These are phyloP conservation scores for Callyntrura guangdongensis DNA, from an alignment of 2,888 invertebrate genomes.

Conservation along the genomic window DNA sequence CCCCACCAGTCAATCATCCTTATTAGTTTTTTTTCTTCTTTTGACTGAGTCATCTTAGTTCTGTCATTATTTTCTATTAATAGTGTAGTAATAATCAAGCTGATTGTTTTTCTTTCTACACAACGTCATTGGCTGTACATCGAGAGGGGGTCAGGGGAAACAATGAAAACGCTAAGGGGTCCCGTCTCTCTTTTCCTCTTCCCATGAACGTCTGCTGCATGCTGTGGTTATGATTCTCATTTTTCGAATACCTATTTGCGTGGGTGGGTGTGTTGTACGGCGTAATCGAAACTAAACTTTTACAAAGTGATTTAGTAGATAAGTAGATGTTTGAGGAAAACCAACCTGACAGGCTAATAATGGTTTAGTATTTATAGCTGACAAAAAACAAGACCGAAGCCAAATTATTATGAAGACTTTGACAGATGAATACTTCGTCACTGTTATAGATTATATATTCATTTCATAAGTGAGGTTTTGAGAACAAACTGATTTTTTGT, in stretches of 20 bases:
- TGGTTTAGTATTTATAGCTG: background rate
- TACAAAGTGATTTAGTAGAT: too few species aligned
- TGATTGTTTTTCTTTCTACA: constrained; percentile 11
- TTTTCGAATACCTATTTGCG: too few species aligned
- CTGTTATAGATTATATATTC: background rate
- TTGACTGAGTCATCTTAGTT: constrained; percentile 39
- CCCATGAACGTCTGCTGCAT: too few species aligned
- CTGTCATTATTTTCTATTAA: constrained; percentile 35
- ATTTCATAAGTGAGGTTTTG: too few species aligned
- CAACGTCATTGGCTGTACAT: background rate
- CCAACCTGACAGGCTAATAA: background rate
- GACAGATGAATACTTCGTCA: too few species aligned
- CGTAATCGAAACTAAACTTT: too few species aligned
- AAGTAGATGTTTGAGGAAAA: too few species aligned
- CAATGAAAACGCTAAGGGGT: background rate
- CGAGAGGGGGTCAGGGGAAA: background rate
- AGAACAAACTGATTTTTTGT: too few species aligned
- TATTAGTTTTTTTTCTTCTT: constrained; percentile 3
- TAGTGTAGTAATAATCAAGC: constrained; percentile 15
- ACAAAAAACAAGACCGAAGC: background rate
- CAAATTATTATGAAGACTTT: too few species aligned
- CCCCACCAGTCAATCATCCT: background rate
- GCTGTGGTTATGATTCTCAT: too few species aligned
- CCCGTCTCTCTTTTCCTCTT: too few species aligned
- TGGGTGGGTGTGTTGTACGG: background rate